Evolutionary conservation across 2,797 vertebrate genomes (phyloP).

Genomic region (Lates japonicus): DNA sequence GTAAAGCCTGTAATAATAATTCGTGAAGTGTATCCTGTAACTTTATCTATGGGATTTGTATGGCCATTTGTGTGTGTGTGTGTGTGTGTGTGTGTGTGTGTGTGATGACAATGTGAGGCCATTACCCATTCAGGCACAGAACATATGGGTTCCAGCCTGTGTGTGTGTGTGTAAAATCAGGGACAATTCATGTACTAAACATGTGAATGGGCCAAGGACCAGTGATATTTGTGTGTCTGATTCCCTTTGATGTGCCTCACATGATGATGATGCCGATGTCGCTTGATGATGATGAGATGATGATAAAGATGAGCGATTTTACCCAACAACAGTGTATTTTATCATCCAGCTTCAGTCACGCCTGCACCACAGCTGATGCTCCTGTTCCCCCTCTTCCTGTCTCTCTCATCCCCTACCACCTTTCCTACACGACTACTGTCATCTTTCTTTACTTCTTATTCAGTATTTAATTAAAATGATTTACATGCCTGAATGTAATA

Average conservation of each 20-base stretch:
- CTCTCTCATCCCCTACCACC: not conserved
- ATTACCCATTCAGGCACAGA: slow-evolving; percentile 78
- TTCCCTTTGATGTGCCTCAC: slow-evolving; percentile 1
- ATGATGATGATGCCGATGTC: slow-evolving; percentile 18
- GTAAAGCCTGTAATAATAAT: too few species aligned
- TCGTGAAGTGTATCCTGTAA: not conserved
- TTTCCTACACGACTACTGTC: too few species aligned
- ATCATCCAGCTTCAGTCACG: slow-evolving; percentile 3
- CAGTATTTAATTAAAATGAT: not conserved
- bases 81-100: slow-evolving; percentile 10
- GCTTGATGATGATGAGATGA: slow-evolving; percentile 23
- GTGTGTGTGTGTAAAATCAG: slow-evolving; percentile 1
- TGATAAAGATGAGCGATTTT: slow-evolving; percentile 44
- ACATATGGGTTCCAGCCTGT: slow-evolving; percentile 73
- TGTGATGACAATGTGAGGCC: slow-evolving; percentile 50
- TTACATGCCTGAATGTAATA: not conserved
- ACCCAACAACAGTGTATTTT: slow-evolving; percentile 13
- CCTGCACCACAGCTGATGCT: slow-evolving; percentile 40
- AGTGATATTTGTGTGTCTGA: slow-evolving; percentile 51
- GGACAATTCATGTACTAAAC: slow-evolving; percentile 65
- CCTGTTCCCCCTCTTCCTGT: not conserved
- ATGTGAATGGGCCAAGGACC: slow-evolving; percentile 72
- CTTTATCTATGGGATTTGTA: not conserved
- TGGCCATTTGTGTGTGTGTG: not conserved
- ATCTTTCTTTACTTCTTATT: not conserved